phyloP scores from a whole-genome alignment of 2,797 vertebrate genomes.

The Neoniphon sammara region DNA sequence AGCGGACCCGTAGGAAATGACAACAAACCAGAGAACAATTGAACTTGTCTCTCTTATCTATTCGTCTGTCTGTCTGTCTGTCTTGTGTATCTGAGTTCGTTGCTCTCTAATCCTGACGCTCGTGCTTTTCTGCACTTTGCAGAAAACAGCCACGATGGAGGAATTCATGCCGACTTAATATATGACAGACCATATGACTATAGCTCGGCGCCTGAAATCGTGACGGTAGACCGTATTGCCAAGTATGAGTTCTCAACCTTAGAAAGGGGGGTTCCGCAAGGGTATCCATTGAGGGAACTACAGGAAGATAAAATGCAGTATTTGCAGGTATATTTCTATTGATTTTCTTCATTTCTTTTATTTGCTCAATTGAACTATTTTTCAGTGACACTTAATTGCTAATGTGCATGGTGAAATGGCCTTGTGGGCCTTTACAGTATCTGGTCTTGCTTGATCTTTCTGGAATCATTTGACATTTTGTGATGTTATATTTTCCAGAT shows the following conservation, averaged over 20 bases:
- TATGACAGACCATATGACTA: conserved; percentile 90
- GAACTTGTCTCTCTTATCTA: conserved; percentile 82
- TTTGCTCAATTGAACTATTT: conserved; percentile 76
- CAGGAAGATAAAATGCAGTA: conserved; percentile 96
- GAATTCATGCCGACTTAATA: conserved; percentile 88
- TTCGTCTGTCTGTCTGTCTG: conserved; percentile 84
- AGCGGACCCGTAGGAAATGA: conserved; percentile 54
- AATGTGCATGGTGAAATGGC: conserved; percentile 81
- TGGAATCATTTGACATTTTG: conserved; percentile 68
- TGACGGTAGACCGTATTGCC: conserved; percentile 90
- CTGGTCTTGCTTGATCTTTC: conserved; percentile 58
- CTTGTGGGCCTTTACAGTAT: conserved; percentile 58
- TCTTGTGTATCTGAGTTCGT: conserved; percentile 82
- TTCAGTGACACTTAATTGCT: conserved; percentile 69
- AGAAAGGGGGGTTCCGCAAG: conserved; percentile 89
- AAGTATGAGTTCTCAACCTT: conserved; percentile 91
- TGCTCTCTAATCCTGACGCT: conserved; percentile 86
- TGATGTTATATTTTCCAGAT: conserved; percentile 63
- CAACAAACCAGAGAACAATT: conserved; percentile 74
- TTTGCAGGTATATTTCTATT: conserved; percentile 92
- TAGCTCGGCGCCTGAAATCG: conserved; percentile 86
- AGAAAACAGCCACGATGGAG: conserved; percentile 92
- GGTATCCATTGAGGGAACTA: conserved; percentile 87
- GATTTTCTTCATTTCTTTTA: conserved; percentile 82
- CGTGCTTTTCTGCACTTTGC: conserved; percentile 85